Evolutionary conservation across 2,797 vertebrate species (phyloP).

Genomic region (Onychomys torridus): DNA sequence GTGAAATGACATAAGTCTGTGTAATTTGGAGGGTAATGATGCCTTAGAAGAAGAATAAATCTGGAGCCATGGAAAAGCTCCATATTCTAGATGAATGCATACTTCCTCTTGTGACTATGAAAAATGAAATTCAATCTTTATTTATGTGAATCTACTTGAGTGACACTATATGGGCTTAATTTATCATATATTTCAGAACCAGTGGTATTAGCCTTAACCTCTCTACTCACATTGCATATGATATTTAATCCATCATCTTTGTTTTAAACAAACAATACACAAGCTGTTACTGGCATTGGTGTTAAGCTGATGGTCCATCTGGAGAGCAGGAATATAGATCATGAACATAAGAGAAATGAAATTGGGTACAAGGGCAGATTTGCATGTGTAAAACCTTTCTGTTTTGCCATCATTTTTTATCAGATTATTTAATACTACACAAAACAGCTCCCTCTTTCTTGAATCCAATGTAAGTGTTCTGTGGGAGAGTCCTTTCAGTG

Average conservation of each 20-base stretch:
- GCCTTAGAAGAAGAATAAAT: constrained; percentile 86
- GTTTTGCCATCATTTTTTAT: constrained; percentile 83
- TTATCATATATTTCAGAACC: constrained; percentile 51
- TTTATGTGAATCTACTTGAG: constrained; percentile 55
- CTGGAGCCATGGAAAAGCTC: constrained; percentile 83
- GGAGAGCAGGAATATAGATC: constrained; percentile 91
- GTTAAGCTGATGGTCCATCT: constrained; percentile 92
- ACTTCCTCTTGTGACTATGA: constrained; percentile 73
- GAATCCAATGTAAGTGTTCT: background rate
- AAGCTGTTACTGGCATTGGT: constrained; percentile 94
- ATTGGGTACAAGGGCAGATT: constrained; percentile 84
- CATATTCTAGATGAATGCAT: constrained; percentile 71
- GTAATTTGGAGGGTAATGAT: constrained; percentile 87
- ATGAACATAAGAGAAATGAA: constrained; percentile 89
- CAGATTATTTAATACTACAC: constrained; percentile 79
- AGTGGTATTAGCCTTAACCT: constrained; percentile 80
- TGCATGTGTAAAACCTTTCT: constrained; percentile 85
- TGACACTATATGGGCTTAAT: constrained; percentile 57
- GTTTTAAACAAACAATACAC: constrained; percentile 94
- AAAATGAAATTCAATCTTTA: constrained; percentile 73
- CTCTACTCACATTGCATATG: constrained; percentile 87
- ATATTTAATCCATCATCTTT: constrained; percentile 96
- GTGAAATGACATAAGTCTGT: constrained; percentile 90
- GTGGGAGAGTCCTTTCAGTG: background rate
- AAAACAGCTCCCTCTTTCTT: constrained; percentile 74